Evolutionary conservation across 1,140 invertebrate genomes (phyloP).

Genomic region (Pissodes strobi): DNA sequence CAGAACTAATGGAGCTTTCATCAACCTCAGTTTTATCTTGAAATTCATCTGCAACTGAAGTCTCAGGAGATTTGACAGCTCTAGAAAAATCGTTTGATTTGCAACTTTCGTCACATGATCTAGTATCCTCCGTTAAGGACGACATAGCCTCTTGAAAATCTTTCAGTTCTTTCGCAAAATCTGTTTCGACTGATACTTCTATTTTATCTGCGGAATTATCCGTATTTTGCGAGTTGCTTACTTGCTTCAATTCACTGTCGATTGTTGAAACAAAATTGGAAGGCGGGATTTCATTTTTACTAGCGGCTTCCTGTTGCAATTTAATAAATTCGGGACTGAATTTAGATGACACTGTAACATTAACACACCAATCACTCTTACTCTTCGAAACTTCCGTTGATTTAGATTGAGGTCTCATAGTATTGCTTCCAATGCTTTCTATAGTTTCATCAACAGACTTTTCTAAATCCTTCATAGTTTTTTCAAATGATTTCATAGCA

Average conservation of each 20-base stretch:
- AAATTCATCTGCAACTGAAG: slow-evolving; percentile 17
- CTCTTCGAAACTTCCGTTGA: slow-evolving; percentile 9
- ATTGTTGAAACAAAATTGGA: too few species aligned
- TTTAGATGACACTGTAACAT: slow-evolving; percentile 40
- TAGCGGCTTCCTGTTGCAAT: background rate
- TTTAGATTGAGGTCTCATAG: background rate
- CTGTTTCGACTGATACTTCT: background rate
- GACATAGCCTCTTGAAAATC: slow-evolving; percentile 24
- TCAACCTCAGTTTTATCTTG: background rate
- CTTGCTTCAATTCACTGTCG: too few species aligned
- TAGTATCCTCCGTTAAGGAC: slow-evolving; percentile 17
- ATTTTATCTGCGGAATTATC: background rate
- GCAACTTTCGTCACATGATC: background rate
- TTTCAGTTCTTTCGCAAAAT: slow-evolving; percentile 22
- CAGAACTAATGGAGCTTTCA: slow-evolving; percentile 16
- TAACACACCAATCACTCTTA: slow-evolving; percentile 41
- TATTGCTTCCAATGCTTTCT: slow-evolving; percentile 25
- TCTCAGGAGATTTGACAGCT: slow-evolving; percentile 27
- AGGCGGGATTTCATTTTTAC: too few species aligned
- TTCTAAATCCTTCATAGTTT: slow-evolving; percentile 44
- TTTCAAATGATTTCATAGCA: slow-evolving; percentile 19
- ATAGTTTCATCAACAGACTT: slow-evolving; percentile 39
- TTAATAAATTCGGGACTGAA: slow-evolving; percentile 37
- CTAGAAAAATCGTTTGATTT: slow-evolving; percentile 27
- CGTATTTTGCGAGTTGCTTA: background rate